A percentile compares a stretch with the other conserved stretches of the same genome.
Evolutionary conservation across 2,888 invertebrate species (phyloP).

Genomic region (Mimumesa dahlbomi): DNA sequence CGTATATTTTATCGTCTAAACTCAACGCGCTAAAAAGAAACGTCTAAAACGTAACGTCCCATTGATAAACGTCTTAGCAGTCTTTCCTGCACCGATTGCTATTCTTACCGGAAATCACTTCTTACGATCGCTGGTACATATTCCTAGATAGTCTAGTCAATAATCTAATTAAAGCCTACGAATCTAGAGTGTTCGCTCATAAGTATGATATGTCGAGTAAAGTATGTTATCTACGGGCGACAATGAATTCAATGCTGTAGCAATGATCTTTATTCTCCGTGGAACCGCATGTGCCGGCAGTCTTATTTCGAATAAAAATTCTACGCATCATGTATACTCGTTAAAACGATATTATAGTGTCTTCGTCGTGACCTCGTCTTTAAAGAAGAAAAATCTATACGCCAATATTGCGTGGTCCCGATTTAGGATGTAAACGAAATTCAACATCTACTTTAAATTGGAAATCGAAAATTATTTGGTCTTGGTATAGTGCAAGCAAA

Average conservation of each 20-base stretch:
- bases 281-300: conserved; percentile 40
- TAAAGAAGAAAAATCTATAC: conserved; percentile 11
- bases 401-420: conserved; percentile 19
- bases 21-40: conserved; percentile 29
- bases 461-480: no score
- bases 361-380: not conserved
- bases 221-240: conserved; percentile 60
- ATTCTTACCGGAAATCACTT: conserved; percentile 15
- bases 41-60: conserved; percentile 18
- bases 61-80: conserved; percentile 30
- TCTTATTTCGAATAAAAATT: conserved; percentile 1
- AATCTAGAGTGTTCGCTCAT: conserved; percentile 63
- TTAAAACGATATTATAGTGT: not conserved
- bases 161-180: conserved; percentile 58
- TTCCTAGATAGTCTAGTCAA: conserved; percentile 45
- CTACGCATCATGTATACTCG: not conserved
- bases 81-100: conserved; percentile 15
- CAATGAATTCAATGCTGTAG: conserved; percentile 52
- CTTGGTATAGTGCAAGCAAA: not conserved
- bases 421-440: no score
- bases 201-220: conserved; percentile 73
- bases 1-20: conserved; percentile 17
- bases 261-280: conserved; percentile 31
- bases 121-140: conserved; percentile 30
- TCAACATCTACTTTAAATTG: no score